Base-by-base conservation (phyloP, 2,113 vertebrate genomes). In the Entosphenus tridentatus region DNA sequence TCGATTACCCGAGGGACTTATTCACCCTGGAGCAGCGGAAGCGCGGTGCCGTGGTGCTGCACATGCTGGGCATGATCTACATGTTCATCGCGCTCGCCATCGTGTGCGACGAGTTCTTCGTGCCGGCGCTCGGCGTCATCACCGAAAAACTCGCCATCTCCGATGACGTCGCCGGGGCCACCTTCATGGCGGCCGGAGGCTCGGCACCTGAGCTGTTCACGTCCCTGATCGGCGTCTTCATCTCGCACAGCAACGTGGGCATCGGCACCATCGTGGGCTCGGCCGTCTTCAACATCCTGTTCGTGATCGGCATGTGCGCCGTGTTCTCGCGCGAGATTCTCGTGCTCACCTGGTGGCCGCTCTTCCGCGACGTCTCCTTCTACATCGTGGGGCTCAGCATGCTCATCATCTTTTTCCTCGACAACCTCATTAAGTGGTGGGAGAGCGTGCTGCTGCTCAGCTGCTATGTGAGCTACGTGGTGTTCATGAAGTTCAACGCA, bases 11-110 rank as follows among this genome's bases (percentile, higher is more conserved):
- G 0, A 70, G 59, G 70, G 93, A 98, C 75, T 74, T 96, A 74
- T 95, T 98, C 75, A 81, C 74, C 70, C 80, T 89, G 3, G 77
- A 80, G 58, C 75, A 91, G n/a, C 79, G 89, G 72, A 83, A 87
- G 71, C 80, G 75, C 69, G 93, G 93, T 10, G 90, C 89, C 10
- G 87, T 96, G 59, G 69, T 83, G 57, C 84, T 98, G 62, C 89
- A 98, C 72, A 81, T 96, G 76, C 80, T 87, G 39, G 92, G 93
- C 73, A 98, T 98, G 93, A 81, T 98, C 77, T 98, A 98, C 77
- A 98, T 98, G 93, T 98, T 98, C 80, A 87, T 98, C 69, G 87
- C 91, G 73, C 84, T 98, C 79, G 93, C 91, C 74, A 89, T 98
- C 57, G 90, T 98, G 73, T 98, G 91, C 1, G 93, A 98, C 69